A percentile compares a stretch with the other conserved stretches of the same genome.
Conservation (phyloP, 1,140 invertebrate species). For the Lepidurus packardi region DNA sequence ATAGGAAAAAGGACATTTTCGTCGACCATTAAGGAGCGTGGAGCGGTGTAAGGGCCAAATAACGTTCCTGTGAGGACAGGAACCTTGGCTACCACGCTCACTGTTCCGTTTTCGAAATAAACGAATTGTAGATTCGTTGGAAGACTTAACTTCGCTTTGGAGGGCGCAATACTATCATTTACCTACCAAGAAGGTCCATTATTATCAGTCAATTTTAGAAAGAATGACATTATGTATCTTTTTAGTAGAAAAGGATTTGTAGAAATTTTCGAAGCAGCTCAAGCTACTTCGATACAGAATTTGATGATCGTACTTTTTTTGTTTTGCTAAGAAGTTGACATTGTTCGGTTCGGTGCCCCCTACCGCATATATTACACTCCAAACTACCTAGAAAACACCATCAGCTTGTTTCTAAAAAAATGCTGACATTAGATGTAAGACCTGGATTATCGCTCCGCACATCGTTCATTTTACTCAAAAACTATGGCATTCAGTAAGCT, state of each 20-base stretch:
- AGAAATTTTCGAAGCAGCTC: not conserved
- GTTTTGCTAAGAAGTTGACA: conserved; percentile 43
- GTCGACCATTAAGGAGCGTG: conserved; percentile 42
- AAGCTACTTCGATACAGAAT: conserved; percentile 26
- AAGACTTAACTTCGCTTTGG: conserved; percentile 46
- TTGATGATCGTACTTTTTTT: conserved; percentile 37
- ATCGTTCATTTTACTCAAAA: no score
- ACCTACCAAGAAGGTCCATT: conserved; percentile 23
- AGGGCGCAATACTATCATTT: conserved; percentile 38
- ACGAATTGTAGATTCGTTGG: conserved; percentile 44
- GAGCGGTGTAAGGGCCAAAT: conserved; percentile 49
- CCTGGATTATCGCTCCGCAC: no score
- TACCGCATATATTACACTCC: conserved; percentile 46
- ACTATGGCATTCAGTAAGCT: no score
- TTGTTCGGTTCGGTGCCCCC: conserved; percentile 43
- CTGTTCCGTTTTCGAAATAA: conserved; percentile 41
- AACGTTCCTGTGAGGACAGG: conserved; percentile 44
- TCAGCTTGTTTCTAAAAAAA: no score
- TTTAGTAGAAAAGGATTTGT: not conserved
- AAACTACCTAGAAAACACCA: not conserved
- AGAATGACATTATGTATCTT: no score
- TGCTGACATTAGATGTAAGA: no score
- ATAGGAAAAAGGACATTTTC: conserved; percentile 44
- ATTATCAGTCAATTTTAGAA: not conserved
- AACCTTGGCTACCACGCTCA: conserved; percentile 42